phyloP scores from a whole-genome alignment of 2,888 invertebrate genomes.

The Drosophila suboccidentalis region DNA sequence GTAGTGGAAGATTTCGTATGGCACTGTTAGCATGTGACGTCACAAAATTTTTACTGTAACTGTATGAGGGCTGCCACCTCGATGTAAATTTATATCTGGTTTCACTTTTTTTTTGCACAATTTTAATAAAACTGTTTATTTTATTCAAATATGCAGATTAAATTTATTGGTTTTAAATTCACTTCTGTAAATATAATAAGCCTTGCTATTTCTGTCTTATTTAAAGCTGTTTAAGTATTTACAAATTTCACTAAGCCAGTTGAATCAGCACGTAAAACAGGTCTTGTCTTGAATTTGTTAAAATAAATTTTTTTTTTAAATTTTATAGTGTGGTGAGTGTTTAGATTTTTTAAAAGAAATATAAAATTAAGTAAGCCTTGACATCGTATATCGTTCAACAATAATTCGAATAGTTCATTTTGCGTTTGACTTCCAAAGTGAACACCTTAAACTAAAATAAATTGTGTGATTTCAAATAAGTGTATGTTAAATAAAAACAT shows the following conservation, averaged over 20 bases:
- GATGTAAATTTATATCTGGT: too few species aligned
- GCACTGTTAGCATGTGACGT: too few species aligned
- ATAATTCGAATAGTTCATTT: conserved; percentile 30
- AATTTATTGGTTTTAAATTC: not conserved
- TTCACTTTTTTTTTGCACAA: too few species aligned
- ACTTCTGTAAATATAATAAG: conserved; percentile 4
- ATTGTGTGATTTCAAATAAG: conserved; percentile 24
- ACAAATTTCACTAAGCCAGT: conserved; percentile 47
- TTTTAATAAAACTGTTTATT: too few species aligned
- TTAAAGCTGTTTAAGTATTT: not conserved
- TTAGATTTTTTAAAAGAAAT: conserved; percentile 6
- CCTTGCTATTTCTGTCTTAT: conserved; percentile 23
- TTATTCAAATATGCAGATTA: too few species aligned
- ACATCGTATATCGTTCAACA: not conserved
- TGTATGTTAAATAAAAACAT: conserved; percentile 10
- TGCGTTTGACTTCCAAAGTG: conserved; percentile 41
- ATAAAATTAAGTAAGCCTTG: conserved; percentile 34
- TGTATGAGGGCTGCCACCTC: too few species aligned
- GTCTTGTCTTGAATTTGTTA: conserved; percentile 55
- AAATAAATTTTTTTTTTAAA: conserved; percentile 23
- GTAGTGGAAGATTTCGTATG: not conserved
- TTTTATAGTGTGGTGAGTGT: conserved; percentile 51
- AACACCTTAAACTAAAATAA: conserved; percentile 33
- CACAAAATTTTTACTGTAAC: too few species aligned
- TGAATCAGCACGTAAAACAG: conserved; percentile 54